Conservation (phyloP, 2,113 vertebrate species). For the Oenanthe oenanthe region DNA sequence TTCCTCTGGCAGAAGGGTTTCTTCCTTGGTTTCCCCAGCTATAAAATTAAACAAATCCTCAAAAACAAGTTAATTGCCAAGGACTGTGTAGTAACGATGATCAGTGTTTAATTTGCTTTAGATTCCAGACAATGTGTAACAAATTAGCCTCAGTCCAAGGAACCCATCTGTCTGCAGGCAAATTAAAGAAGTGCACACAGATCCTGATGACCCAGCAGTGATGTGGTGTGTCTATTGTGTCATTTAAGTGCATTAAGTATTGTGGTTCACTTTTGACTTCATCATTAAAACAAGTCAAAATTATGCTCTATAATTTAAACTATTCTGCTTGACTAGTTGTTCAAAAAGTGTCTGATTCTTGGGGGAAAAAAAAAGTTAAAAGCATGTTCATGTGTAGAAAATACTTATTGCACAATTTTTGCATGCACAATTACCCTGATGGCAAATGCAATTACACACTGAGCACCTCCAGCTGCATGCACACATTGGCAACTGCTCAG, state of each 20-base stretch:
- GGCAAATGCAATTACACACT: conserved; percentile 47
- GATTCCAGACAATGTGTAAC: conserved; percentile 15
- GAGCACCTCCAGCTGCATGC: neutral
- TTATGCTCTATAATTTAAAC: neutral
- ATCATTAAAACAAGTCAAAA: neutral
- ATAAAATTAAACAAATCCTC: conserved; percentile 20
- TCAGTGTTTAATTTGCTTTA: conserved; percentile 32
- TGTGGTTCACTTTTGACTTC: neutral
- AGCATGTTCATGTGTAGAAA: neutral
- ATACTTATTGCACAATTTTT: conserved; percentile 24
- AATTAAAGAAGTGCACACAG: neutral
- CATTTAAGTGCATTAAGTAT: neutral
- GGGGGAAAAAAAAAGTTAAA: neutral
- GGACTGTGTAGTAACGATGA: neutral
- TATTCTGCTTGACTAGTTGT: neutral
- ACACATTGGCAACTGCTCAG: conserved; percentile 7
- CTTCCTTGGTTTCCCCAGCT: neutral
- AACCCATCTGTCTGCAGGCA: conserved; percentile 12
- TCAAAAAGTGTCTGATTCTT: neutral
- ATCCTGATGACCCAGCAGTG: conserved; percentile 13
- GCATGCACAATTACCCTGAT: conserved; percentile 46
- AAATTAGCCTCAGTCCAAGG: conserved; percentile 45
- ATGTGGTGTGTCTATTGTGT: neutral
- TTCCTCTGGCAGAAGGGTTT: neutral
- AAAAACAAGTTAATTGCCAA: conserved; percentile 33